Percentiles rank a stretch among this genome's conserved stretches.
These are phyloP conservation scores for Conops quadrifasciatus DNA, from an alignment of 2,888 invertebrate species.

Conservation along the genomic window DNA sequence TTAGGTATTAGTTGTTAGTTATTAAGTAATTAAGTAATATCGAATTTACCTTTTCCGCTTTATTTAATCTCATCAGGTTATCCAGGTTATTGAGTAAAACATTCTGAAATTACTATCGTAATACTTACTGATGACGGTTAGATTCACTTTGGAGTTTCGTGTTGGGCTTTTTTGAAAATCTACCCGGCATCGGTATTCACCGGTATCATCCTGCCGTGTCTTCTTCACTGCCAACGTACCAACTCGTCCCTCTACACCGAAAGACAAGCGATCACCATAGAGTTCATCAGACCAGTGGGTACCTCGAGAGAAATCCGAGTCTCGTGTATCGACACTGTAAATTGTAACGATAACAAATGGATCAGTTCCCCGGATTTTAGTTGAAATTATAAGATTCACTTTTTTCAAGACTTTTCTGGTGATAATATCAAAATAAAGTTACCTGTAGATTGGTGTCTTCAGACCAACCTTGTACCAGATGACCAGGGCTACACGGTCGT, in stretches of 20 bases:
- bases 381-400: too few species aligned
- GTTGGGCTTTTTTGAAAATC: slow-evolving; percentile 92
- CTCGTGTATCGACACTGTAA: slow-evolving; percentile 68
- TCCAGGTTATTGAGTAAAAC: too few species aligned
- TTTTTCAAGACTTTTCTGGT: too few species aligned
- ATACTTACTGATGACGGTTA: slow-evolving; percentile 87
- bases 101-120: slow-evolving; percentile 35
- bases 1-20: too few species aligned
- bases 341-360: background rate
- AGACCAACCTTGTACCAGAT: slow-evolving; percentile 66
- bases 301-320: slow-evolving; percentile 66
- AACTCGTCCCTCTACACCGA: slow-evolving; percentile 77
- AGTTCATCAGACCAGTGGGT: slow-evolving; percentile 69
- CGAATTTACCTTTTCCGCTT: too few species aligned
- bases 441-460: slow-evolving; percentile 65
- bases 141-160: slow-evolving; percentile 84
- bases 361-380: too few species aligned
- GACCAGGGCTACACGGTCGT: slow-evolving; percentile 64
- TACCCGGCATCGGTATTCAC: slow-evolving; percentile 86
- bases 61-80: too few species aligned
- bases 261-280: slow-evolving; percentile 77
- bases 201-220: slow-evolving; percentile 79
- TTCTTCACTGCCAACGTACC: slow-evolving; percentile 80
- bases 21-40: too few species aligned
- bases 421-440: slow-evolving; percentile 45